Percentiles rank a stretch among this genome's conserved stretches.
Conservation (phyloP, 2,113 vertebrate species). For the Gnathonemus longibarbis region DNA sequence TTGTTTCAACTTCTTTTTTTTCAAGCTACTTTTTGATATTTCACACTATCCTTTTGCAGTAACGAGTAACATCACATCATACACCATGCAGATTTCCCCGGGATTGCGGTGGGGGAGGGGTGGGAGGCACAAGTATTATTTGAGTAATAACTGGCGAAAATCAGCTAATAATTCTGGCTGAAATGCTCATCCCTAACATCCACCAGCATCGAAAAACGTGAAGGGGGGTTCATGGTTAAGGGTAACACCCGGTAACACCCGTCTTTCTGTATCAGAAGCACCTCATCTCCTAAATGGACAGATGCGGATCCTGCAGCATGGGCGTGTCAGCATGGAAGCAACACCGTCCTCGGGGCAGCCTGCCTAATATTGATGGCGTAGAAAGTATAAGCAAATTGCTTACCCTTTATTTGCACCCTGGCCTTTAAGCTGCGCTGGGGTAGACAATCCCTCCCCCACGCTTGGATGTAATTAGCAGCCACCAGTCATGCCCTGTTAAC, state of each 20-base stretch:
- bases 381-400: not conserved
- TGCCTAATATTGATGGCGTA: not conserved
- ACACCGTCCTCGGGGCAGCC: not conserved
- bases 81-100: not conserved
- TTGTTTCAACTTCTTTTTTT: not conserved
- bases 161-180: not conserved
- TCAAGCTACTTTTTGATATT: not conserved
- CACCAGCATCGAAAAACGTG: not conserved
- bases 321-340: not conserved
- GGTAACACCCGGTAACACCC: not conserved
- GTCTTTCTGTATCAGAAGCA: not conserved
- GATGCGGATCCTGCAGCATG: not conserved
- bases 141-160: not conserved
- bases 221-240: not conserved
- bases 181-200: not conserved
- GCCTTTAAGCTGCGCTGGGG: not conserved
- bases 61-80: not conserved
- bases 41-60: not conserved
- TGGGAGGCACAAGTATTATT: not conserved
- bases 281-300: not conserved
- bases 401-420: not conserved
- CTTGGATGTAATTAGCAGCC: not conserved
- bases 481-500: not conserved
- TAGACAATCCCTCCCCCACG: not conserved
- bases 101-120: not conserved